A percentile compares a stretch with the other conserved stretches of the same genome.
These are phyloP conservation scores for Rhagoletis pomonella DNA, from an alignment of 1,140 invertebrate species.

Conservation along the genomic window DNA sequence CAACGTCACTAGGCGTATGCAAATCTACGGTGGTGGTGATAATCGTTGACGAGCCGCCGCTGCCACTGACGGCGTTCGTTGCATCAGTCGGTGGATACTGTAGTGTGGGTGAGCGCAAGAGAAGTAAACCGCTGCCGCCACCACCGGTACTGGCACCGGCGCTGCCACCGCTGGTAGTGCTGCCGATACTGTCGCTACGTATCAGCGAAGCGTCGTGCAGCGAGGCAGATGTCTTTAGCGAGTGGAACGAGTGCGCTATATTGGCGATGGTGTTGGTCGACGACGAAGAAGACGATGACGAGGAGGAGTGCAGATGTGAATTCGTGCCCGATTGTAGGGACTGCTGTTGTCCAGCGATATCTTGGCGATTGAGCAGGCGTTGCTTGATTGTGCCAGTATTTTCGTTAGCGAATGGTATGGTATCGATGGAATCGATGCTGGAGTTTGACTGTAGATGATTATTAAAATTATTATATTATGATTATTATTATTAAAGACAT, in stretches of 20 bases:
- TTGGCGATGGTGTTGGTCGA: constrained; percentile 73
- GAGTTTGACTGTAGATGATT: constrained; percentile 85
- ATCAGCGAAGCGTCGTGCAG: constrained; percentile 70
- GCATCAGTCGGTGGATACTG: constrained; percentile 58
- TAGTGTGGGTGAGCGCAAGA: constrained; percentile 69
- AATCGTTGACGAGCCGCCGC: constrained; percentile 54
- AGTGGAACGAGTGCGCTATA: constrained; percentile 72
- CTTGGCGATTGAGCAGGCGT: constrained; percentile 71
- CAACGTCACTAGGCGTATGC: constrained; percentile 37
- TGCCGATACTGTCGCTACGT: constrained; percentile 67
- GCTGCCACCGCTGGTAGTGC: constrained; percentile 67
- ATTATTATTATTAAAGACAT: not conserved
- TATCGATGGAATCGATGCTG: constrained; percentile 94
- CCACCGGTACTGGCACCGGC: constrained; percentile 57
- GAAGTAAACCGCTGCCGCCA: constrained; percentile 58
- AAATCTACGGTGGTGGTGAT: constrained; percentile 51
- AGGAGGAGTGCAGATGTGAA: constrained; percentile 68
- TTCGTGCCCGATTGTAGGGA: constrained; percentile 58
- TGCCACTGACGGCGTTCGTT: constrained; percentile 60
- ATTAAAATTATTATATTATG: not conserved
- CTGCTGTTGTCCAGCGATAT: constrained; percentile 59
- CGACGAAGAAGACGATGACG: constrained; percentile 73
- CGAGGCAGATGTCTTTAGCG: constrained; percentile 72
- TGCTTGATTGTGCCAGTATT: constrained; percentile 97
- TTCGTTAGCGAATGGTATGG: constrained; percentile 98